A percentile compares a stretch with the other conserved stretches of the same genome.
These are phyloP conservation scores for Lysandra coridon DNA, from an alignment of 2,888 invertebrate genomes.

Conservation along the genomic window DNA sequence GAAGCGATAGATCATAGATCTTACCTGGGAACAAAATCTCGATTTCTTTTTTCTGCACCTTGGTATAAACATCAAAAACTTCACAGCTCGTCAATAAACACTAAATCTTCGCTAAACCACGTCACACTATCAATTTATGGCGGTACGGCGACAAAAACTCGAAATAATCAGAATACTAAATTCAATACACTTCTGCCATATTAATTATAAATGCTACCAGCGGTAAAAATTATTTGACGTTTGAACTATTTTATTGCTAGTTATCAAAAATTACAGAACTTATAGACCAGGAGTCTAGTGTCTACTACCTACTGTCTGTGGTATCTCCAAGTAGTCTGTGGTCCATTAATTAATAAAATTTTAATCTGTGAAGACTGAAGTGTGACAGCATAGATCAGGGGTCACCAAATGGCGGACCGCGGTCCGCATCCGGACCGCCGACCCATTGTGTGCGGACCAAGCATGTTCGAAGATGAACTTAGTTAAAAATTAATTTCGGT, in stretches of 20 bases:
- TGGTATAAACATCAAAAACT: conserved; percentile 33
- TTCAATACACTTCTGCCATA: conserved; percentile 63
- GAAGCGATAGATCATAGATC: conserved; percentile 49
- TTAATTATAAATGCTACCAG: conserved; percentile 52
- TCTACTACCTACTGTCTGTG: no score
- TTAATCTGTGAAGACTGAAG: no score
- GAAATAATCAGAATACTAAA: conserved; percentile 48
- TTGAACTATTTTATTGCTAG: conserved; percentile 12
- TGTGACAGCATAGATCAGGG: no score
- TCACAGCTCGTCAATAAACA: conserved; percentile 42
- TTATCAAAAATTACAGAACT: background rate
- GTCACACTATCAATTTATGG: conserved; percentile 61
- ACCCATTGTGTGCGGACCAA: no score
- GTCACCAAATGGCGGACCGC: no score
- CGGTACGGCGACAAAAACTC: conserved; percentile 58
- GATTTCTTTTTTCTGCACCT: conserved; percentile 41
- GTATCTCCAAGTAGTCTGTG: no score
- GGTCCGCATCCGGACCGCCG: no score
- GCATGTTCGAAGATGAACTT: no score
- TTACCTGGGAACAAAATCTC: conserved; percentile 56
- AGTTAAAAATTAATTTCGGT: no score
- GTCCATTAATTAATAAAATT: no score
- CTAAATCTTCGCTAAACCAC: conserved; percentile 65
- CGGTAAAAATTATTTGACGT: background rate
- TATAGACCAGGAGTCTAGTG: no score